A percentile compares a stretch with the other conserved stretches of the same genome.
Evolutionary conservation across 2,888 invertebrate genomes (phyloP).

Genomic region (Nomada goodeniana): DNA sequence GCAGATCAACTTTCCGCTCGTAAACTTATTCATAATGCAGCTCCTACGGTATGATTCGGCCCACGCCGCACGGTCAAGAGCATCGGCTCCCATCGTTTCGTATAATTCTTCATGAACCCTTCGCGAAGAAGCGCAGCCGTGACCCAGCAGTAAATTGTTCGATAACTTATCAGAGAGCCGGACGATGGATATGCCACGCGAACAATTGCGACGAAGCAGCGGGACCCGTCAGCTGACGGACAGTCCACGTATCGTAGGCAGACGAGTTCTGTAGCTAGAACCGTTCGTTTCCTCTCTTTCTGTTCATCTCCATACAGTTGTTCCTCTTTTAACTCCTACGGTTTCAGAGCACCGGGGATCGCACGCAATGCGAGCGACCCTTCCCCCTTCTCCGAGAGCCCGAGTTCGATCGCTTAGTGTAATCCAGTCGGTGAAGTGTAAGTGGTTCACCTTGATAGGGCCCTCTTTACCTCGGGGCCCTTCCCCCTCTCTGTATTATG

Average conservation of each 20-base stretch:
- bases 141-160: slow-evolving; percentile 67
- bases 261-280: slow-evolving; percentile 51
- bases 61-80: neutral
- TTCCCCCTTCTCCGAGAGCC: slow-evolving; percentile 68
- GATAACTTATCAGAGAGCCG: slow-evolving; percentile 33
- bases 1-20: slow-evolving; percentile 35
- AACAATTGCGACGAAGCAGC: slow-evolving; percentile 35
- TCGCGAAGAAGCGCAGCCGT: slow-evolving; percentile 44
- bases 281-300: neutral
- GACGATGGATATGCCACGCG: slow-evolving; percentile 41
- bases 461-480: slow-evolving; percentile 72
- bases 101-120: slow-evolving; percentile 52
- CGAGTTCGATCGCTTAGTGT: slow-evolving; percentile 82
- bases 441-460: slow-evolving; percentile 83
- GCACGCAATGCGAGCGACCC: slow-evolving; percentile 72
- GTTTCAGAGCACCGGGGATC: slow-evolving; percentile 62
- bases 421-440: slow-evolving; percentile 82
- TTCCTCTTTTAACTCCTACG: slow-evolving; percentile 39
- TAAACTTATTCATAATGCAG: slow-evolving; percentile 54
- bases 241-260: slow-evolving; percentile 42
- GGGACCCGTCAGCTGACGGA: slow-evolving; percentile 57
- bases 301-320: neutral
- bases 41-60: neutral
- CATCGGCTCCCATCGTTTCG: slow-evolving; percentile 37
- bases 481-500: slow-evolving; percentile 47